Base-by-base conservation (phyloP, 2,113 vertebrate species). In the Lagenorhynchus albirostris region DNA sequence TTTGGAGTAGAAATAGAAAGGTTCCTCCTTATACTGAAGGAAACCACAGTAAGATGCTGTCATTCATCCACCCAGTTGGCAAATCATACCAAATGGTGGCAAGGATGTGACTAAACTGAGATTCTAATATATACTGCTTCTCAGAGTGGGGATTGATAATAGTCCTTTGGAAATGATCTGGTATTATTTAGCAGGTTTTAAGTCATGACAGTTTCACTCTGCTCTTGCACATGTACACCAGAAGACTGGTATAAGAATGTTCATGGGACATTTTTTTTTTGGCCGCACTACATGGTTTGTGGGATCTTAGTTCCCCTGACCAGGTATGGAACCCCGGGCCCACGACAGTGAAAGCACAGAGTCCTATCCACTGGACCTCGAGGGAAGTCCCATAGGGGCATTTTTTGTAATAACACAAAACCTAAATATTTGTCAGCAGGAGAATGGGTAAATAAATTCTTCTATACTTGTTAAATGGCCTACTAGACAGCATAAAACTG, bases 101-200 rank as follows among this genome's bases (percentile, higher is more conserved):
- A 93, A 89, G 33, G n/a, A 81, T 93, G 25, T 53, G 44, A 87
- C 71, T 82, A 33, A 96, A 55, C 26, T 73, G 31, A 38, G 63
- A 89, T 55, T 89, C 38, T 91, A 29, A 91, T 14, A 81, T 44
- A 58, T 3, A n/a, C 26, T 50, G 47, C 31, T 70, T 83, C 58
- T 94, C 47, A 96, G 67, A 89, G 25, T 76, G 14, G 5, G 36
- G 17, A 3, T 79, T 94, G 47, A 38, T 68, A 53, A 26, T 17
- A 63, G 29, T n/a, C 3, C 63, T 80, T 97, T 88, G 71, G 74
- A 95, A 94, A 95, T 91, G 95, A 91, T 89, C 84, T 94, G 85
- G 33, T 70, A 91, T 91, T 83, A 83, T 92, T 97, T 94, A 84
- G 23, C 58, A 90, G 31, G 73, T 92, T 87, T 93, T 97, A 94